Conservation (phyloP, 1,140 invertebrate genomes). For the Formica selysi region DNA sequence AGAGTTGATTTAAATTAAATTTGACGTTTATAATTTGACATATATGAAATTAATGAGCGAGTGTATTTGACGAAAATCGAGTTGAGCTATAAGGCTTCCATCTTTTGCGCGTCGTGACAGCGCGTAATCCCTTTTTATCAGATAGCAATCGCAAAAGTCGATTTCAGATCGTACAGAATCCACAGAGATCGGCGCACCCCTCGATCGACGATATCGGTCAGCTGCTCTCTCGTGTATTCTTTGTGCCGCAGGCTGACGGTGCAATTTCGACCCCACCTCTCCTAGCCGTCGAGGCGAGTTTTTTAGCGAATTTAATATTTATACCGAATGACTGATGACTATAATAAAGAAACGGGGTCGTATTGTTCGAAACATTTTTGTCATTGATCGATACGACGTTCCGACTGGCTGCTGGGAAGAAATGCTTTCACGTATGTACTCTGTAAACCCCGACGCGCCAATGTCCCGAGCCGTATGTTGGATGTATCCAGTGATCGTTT, state of each 20-base stretch:
- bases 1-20: neutral
- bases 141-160: constrained; percentile 57
- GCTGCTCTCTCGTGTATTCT: constrained; percentile 79
- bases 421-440: constrained; percentile 40
- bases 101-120: constrained; percentile 28
- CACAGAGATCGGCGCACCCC: constrained; percentile 64
- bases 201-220: constrained; percentile 82
- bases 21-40: neutral
- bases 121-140: constrained; percentile 49
- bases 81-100: neutral
- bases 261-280: constrained; percentile 83
- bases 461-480: constrained; percentile 56
- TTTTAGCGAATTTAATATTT: constrained; percentile 87
- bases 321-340: constrained; percentile 86
- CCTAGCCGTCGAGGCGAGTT: constrained; percentile 76
- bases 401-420: constrained; percentile 67
- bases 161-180: constrained; percentile 66
- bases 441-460: constrained; percentile 48
- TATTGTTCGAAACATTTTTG: constrained; percentile 85
- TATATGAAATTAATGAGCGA: constrained; percentile 18
- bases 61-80: constrained; percentile 12
- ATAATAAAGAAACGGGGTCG: constrained; percentile 85
- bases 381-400: constrained; percentile 85
- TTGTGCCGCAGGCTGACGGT: constrained; percentile 84
- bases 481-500: constrained; percentile 51